A percentile compares a stretch with the other conserved stretches of the same genome.
Conservation (phyloP, 2,113 vertebrate genomes). For the Oreotrochilus melanogaster region DNA sequence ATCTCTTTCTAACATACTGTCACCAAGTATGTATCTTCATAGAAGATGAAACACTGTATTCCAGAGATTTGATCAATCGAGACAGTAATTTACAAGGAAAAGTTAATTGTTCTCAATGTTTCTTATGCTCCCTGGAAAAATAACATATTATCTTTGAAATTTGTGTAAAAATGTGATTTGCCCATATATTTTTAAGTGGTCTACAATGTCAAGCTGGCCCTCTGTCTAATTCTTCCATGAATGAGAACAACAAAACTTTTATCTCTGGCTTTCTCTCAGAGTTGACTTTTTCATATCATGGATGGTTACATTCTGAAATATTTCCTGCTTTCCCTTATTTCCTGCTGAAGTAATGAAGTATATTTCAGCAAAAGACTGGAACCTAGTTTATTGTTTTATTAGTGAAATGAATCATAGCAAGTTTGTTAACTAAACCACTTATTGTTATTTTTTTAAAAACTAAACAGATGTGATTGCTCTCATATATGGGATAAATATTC, state of each 20-base stretch:
- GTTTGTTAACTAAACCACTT: background rate
- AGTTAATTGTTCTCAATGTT: background rate
- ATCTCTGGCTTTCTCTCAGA: background rate
- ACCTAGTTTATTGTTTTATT: background rate
- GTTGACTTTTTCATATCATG: background rate
- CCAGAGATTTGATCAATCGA: slow-evolving; percentile 7
- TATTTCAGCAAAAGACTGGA: background rate
- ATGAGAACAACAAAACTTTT: background rate
- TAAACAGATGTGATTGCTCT: background rate
- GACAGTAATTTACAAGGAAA: background rate
- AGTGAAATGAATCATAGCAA: background rate
- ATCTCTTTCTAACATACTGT: background rate
- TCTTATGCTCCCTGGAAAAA: background rate
- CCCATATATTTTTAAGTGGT: background rate
- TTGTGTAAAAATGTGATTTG: background rate
- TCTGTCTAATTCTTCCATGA: background rate
- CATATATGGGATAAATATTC: background rate
- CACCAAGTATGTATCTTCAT: background rate
- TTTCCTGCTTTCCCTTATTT: background rate
- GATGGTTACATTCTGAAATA: background rate
- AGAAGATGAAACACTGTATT: background rate
- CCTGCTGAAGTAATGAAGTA: background rate
- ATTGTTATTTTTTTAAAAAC: background rate
- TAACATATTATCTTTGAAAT: background rate
- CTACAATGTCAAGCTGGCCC: background rate